Base-by-base conservation (phyloP, 2,797 vertebrate species). In the Cynopterus sphinx region DNA sequence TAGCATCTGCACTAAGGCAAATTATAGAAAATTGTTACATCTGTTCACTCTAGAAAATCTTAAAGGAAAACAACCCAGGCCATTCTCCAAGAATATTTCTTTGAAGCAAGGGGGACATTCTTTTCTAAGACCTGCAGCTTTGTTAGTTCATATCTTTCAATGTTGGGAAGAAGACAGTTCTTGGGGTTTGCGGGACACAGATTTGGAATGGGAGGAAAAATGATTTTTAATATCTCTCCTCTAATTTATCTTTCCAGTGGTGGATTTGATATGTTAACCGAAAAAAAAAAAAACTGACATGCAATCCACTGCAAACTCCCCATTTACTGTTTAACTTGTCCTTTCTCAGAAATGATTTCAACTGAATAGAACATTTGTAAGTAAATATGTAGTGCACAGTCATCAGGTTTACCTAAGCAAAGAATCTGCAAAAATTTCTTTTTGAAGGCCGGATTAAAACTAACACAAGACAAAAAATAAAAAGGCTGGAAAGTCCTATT, bases 11-110 rank as follows among this genome's bases (percentile, higher is more conserved):
- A 98, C 97, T 87, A 98, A 98, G 97, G 97, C 98, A 98, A 98
- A 98, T 98, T 98, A 97, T 97, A 98, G 98, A 97, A 98, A 98
- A 98, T 98, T 95, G 98, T 98, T 98, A 98, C 98, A 98, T 98
- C 98, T 98, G 98, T 98, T 98, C 98, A 78, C 93, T 98, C 97
- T 96, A 97, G 98, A 98, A 98, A 98, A 77, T 81, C 98, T 97
- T 96, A 94, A 97, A 98, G 96, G 97, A 97, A 97, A 97, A 98
- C 96, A 98, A 98, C 97, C 79, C 89, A 96, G 89, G 91, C 97
- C 92, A 96, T 73, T 95, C 89, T 97, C 59, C 89, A 97, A 96
- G 90, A 96, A 81, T 95, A 91, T 95, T 98, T 97, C 96, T 94
- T 78, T 86, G 53, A 63, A 91, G 61, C 43, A 46, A 92, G 39